These are phyloP conservation scores for Engraulis encrasicolus DNA, from an alignment of 2,113 vertebrate species.

Conservation along the genomic window DNA sequence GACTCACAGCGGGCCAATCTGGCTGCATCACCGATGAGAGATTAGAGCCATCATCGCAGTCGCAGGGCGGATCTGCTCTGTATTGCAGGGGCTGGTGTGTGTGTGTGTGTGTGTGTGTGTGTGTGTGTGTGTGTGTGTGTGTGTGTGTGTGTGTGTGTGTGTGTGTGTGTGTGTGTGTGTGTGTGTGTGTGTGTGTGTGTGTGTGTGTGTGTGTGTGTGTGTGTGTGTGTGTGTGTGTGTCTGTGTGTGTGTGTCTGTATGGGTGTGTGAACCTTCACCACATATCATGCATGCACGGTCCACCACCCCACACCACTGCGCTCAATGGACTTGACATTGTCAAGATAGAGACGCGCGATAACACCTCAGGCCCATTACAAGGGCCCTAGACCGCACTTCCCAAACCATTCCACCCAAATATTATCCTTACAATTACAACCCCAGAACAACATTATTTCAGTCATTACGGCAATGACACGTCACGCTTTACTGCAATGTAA, in stretches of 20 bases:
- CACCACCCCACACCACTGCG: neutral
- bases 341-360: neutral
- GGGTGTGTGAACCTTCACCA: neutral
- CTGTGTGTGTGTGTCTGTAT: neutral
- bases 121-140: neutral
- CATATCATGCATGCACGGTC: neutral
- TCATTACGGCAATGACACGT: neutral
- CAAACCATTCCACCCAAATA: neutral
- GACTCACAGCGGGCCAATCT: too few relatives aligned
- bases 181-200: neutral
- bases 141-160: neutral
- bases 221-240: neutral
- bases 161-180: neutral
- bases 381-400: neutral
- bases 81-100: too few relatives aligned
- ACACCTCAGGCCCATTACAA: neutral
- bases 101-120: neutral
- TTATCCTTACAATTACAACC: neutral
- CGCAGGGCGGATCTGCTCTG: too few relatives aligned
- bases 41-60: too few relatives aligned
- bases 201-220: neutral
- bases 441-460: conserved; percentile 1
- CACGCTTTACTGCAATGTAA: neutral
- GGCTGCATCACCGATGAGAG: too few relatives aligned
- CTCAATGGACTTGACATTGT: neutral